Evolutionary conservation across 2,113 vertebrate species (phyloP).

Genomic region (Chloroceryle aenea): DNA sequence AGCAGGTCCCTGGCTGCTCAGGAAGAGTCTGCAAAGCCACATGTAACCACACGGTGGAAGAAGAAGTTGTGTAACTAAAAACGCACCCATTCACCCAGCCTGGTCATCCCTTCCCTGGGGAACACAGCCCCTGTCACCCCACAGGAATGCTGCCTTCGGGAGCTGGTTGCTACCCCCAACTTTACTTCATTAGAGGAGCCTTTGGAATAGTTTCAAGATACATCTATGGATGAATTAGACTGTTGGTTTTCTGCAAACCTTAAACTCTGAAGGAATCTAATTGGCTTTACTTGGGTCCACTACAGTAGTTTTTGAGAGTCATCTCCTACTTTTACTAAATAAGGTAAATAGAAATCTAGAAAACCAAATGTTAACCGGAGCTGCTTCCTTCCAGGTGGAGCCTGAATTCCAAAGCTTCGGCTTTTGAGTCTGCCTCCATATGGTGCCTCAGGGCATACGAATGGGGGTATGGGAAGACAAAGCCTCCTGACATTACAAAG

Average conservation of each 20-base stretch:
- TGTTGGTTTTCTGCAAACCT: neutral
- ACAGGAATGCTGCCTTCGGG: neutral
- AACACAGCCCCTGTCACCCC: neutral
- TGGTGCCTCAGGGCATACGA: accelerated
- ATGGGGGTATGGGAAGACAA: neutral
- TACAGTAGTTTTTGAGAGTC: neutral
- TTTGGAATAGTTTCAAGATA: neutral
- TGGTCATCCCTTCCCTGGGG: neutral
- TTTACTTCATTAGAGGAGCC: neutral
- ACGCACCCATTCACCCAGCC: neutral
- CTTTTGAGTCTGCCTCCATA: neutral
- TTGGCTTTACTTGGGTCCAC: neutral
- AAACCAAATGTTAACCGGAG: neutral
- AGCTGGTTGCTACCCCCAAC: neutral
- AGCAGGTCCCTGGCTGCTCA: neutral
- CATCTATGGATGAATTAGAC: neutral
- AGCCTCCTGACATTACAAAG: neutral
- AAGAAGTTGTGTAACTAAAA: neutral
- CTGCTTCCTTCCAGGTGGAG: neutral
- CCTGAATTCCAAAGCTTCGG: neutral
- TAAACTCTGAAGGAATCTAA: neutral
- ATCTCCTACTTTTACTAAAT: neutral
- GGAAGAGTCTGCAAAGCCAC: neutral
- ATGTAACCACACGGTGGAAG: neutral
- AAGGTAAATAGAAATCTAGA: neutral